These are phyloP conservation scores for Caenorhabditis afra DNA, from an alignment of 2,888 invertebrate species.

Conservation along the genomic window DNA sequence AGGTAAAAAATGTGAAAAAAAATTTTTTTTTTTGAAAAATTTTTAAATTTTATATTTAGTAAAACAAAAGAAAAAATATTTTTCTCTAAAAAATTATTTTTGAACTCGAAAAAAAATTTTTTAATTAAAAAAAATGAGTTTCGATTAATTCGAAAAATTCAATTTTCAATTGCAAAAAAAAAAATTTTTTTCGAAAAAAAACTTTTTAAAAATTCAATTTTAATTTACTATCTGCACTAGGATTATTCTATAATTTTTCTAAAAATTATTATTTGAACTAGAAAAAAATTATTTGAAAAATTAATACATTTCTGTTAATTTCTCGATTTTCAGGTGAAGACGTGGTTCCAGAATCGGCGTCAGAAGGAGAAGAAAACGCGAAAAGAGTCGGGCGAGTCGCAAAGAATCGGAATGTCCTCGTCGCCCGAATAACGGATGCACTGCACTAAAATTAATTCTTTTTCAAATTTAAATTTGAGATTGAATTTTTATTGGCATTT, in stretches of 20 bases:
- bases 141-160: no score
- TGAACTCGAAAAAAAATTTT: background rate
- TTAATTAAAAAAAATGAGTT: no score
- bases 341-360: slow-evolving; percentile 1
- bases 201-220: background rate
- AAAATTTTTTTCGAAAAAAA: background rate
- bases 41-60: no score
- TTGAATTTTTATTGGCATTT: no score
- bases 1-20: no score
- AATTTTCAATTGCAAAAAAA: no score
- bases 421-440: background rate
- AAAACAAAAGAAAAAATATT: no score
- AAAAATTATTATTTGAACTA: background rate
- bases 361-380: background rate
- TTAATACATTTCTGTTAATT: no score
- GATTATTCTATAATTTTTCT: no score
- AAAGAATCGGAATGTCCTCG: background rate
- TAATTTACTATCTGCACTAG: background rate
- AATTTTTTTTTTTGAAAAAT: no score
- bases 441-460: no score
- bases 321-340: slow-evolving; percentile 1
- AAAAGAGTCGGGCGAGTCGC: background rate
- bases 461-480: no score
- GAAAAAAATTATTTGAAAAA: background rate
- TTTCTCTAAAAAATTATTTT: background rate